Conservation (phyloP, 1,140 invertebrate species). For the Hydropsyche tenuis region DNA sequence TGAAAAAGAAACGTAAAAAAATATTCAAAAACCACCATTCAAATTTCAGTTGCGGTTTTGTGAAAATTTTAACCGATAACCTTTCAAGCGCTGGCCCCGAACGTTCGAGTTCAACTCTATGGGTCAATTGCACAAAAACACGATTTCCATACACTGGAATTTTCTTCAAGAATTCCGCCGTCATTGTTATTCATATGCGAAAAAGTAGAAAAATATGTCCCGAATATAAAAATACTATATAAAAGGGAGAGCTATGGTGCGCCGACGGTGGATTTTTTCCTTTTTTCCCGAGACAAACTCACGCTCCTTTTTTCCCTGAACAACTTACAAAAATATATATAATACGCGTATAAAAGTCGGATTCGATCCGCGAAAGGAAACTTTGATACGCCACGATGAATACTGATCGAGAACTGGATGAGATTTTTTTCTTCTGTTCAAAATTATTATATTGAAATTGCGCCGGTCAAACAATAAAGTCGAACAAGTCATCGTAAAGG, state of each 20-base stretch:
- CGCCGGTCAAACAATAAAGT: too few species aligned
- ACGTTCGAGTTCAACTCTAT: slow-evolving; percentile 6
- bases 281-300: not conserved
- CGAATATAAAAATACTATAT: slow-evolving; percentile 14
- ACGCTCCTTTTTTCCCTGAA: not conserved
- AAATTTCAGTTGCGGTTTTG: slow-evolving; percentile 7
- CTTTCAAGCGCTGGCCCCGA: not conserved
- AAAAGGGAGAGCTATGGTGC: slow-evolving; percentile 11
- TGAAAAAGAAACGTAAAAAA: not conserved
- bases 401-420: slow-evolving; percentile 3
- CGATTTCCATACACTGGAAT: slow-evolving; percentile 17
- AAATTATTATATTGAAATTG: too few species aligned
- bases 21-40: not conserved
- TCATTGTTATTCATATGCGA: slow-evolving; percentile 27
- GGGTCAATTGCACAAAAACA: slow-evolving; percentile 28
- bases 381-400: slow-evolving; percentile 8
- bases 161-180: slow-evolving; percentile 9
- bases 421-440: too few species aligned
- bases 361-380: slow-evolving; percentile 12
- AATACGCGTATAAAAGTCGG: slow-evolving; percentile 8
- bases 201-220: slow-evolving; percentile 28
- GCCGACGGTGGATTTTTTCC: not conserved
- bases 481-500: not conserved
- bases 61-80: slow-evolving; percentile 15
- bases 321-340: slow-evolving; percentile 1